Base-by-base conservation (phyloP, 2,888 invertebrate genomes). In the Leptinotarsa tumamoca region DNA sequence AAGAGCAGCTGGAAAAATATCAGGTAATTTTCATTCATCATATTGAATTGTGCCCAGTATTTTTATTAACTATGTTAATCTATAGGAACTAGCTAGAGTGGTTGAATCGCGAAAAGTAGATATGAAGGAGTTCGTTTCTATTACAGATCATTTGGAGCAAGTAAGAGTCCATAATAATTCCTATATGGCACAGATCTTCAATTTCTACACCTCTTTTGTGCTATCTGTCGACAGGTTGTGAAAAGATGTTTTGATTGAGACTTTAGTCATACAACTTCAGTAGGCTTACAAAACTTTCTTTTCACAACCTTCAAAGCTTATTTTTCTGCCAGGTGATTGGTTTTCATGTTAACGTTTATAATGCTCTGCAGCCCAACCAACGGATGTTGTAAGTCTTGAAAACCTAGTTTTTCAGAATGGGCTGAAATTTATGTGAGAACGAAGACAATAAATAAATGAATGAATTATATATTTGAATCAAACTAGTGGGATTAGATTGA, bases 1-100 rank as follows among this genome's bases (percentile, higher is more conserved):
- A 95, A 82, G 95, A 96, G 80, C 97, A 97, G 87, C 91, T 96
- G 54, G 94, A 95, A 85, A 95, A 95, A 89, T 98, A 96, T 88
- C 96, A 96, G 94, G 96, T 95, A 90, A 88, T 88, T 84, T 51
- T 27, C 43, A 43, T 43, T 43, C 2, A 43, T 43, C 10, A 3
- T 43, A 10, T 13, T 43, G 43, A 43, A 10, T 43, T 43, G 3
- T 56, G 15, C 58, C 7, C 23, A 43, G 51, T 18, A 10, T 56
- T 63, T 63, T 71, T 43, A 66, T 50, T 66, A 23, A 49, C 75
- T 75, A 63, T 68, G 61, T 74, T 78, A 23, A 56, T 79, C 76
- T 79, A 90, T 92, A 95, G 95, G 95, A 93, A 88, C 92, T 94
- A 88, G 90, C 91, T 92, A 94, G 92, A 91, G 90, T 91, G 88